Conservation (phyloP, 2,113 vertebrate species). For the Planiliza haematocheilus region DNA sequence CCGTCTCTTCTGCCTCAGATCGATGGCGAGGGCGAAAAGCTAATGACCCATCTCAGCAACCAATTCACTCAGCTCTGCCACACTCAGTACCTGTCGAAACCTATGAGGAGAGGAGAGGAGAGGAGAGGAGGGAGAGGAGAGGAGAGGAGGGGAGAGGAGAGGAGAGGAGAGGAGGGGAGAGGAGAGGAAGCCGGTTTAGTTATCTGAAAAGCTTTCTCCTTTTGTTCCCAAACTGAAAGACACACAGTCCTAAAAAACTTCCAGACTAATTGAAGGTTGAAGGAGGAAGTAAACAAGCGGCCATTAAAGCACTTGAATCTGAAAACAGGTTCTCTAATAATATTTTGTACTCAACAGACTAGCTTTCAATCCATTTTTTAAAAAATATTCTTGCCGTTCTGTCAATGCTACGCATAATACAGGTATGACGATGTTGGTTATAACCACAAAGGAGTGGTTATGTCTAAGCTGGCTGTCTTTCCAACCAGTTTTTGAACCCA, state of each 20-base stretch:
- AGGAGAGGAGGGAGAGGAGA: constrained; percentile 24
- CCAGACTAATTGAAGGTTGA: neutral
- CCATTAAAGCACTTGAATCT: neutral
- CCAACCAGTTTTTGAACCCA: no score
- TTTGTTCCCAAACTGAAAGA: constrained; percentile 16
- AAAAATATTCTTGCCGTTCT: no score
- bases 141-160: neutral
- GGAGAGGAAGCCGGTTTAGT: constrained; percentile 40
- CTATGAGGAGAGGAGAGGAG: constrained; percentile 61
- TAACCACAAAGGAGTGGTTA: no score
- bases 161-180: constrained; percentile 12
- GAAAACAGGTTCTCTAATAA: neutral
- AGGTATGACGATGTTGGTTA: no score
- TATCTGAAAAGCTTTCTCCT: constrained; percentile 39
- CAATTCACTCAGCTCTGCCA: constrained; percentile 81
- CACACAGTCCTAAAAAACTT: neutral
- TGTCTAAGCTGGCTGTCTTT: no score
- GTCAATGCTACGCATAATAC: no score
- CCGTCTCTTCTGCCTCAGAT: constrained; percentile 67
- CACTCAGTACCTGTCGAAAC: constrained; percentile 79
- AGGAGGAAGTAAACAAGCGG: neutral
- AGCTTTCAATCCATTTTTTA: no score
- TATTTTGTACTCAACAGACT: neutral
- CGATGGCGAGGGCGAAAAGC: constrained; percentile 78
- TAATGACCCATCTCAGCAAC: constrained; percentile 82